Evolutionary conservation across 2,888 invertebrate genomes (phyloP).

Genomic region (Axea sp.): DNA sequence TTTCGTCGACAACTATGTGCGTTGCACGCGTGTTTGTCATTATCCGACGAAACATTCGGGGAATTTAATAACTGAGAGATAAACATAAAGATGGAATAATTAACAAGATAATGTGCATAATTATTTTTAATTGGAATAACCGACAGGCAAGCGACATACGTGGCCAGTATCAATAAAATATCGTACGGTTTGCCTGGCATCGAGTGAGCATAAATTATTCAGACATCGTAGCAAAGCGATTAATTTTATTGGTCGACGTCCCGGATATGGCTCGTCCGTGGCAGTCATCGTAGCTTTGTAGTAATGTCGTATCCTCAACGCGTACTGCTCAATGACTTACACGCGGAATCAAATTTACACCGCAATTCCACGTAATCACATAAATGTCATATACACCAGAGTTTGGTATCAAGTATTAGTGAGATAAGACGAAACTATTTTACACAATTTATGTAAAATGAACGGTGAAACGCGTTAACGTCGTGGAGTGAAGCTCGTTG

Average conservation of each 20-base stretch:
- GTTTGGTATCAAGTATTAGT: conserved; percentile 7
- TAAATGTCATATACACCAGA: conserved; percentile 33
- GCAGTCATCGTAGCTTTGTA: conserved; percentile 72
- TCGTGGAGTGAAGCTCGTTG: too few species aligned
- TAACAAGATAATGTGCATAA: conserved; percentile 2
- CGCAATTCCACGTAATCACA: conserved; percentile 37
- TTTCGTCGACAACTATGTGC: too few species aligned
- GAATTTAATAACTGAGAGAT: conserved; percentile 10
- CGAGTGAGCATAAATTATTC: conserved; percentile 72
- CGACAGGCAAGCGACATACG: conserved; percentile 19
- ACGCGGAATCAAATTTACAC: conserved; percentile 47
- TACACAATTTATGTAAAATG: too few species aligned
- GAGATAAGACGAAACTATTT: too few species aligned
- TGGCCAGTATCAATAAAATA: conserved; percentile 47
- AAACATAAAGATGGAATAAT: background rate
- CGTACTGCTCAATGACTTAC: conserved; percentile 57
- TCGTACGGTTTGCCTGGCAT: conserved; percentile 54
- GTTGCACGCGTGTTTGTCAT: too few species aligned
- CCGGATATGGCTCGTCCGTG: conserved; percentile 75
- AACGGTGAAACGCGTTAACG: too few species aligned
- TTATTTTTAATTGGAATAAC: conserved; percentile 26
- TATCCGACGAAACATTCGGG: too few species aligned
- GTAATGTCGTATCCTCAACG: conserved; percentile 68
- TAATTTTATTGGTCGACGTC: conserved; percentile 75
- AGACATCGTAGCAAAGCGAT: conserved; percentile 73